A percentile compares a stretch with the other conserved stretches of the same genome.
Conservation (phyloP, 2,797 vertebrate genomes). For the Enoplosus armatus region DNA sequence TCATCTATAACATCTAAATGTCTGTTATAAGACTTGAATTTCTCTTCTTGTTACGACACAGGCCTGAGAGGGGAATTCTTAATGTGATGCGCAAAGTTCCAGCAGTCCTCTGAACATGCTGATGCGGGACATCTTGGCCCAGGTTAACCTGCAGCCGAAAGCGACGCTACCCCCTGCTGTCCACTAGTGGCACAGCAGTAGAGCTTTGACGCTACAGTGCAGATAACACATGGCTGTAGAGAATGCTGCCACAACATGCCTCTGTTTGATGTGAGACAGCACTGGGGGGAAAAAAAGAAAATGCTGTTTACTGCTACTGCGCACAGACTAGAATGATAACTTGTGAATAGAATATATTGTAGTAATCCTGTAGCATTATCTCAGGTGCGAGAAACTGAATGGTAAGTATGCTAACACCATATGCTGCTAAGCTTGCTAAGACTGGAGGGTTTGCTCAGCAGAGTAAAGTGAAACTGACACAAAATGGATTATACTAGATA, state of each 20-base stretch:
- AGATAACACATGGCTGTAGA: neutral
- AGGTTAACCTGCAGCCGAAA: neutral
- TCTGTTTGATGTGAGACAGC: neutral
- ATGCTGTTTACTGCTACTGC: neutral
- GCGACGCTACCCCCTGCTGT: constrained; percentile 58
- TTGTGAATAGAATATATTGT: neutral
- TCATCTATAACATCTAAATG: neutral
- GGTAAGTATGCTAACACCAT: neutral
- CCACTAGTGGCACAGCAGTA: constrained; percentile 47
- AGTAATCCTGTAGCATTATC: neutral
- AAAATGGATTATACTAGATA: too few species aligned
- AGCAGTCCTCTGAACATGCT: neutral
- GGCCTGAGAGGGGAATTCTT: neutral
- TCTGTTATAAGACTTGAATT: neutral
- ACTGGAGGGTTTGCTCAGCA: neutral
- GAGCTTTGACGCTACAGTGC: constrained; percentile 17
- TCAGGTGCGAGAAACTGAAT: neutral
- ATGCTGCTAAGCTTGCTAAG: neutral
- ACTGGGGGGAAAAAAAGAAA: neutral
- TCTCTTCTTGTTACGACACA: neutral
- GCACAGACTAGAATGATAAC: neutral
- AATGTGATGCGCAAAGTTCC: neutral
- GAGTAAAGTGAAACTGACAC: neutral
- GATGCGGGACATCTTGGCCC: constrained; percentile 9
- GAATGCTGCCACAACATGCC: neutral